A percentile compares a stretch with the other conserved stretches of the same genome.
phyloP scores from a whole-genome alignment of 2,113 vertebrate species.

The Corythornis cristatus region DNA sequence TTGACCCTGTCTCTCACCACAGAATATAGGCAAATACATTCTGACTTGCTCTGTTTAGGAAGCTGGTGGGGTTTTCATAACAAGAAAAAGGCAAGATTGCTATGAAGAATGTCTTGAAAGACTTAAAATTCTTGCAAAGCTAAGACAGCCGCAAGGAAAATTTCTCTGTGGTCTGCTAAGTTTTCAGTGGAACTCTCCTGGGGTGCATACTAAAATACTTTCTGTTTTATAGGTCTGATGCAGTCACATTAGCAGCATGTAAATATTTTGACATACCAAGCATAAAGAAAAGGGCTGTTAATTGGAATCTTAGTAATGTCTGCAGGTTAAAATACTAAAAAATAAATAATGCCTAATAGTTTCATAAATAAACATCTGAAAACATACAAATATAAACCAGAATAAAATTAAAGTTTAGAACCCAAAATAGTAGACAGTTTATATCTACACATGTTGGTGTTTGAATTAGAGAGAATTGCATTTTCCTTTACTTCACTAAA shows the following conservation, averaged over 20 bases:
- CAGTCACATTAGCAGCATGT: neutral
- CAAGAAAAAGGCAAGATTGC: neutral
- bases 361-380: constrained; percentile 3
- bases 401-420: neutral
- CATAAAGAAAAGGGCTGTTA: neutral
- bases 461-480: neutral
- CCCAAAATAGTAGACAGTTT: neutral
- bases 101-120: neutral
- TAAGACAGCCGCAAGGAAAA: neutral
- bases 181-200: neutral
- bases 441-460: neutral
- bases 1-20: neutral
- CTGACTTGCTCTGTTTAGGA: neutral
- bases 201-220: neutral
- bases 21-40: neutral
- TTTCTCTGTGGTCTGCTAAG: neutral
- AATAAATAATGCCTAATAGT: neutral
- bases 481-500: neutral
- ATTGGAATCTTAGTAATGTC: constrained; percentile 1
- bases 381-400: neutral
- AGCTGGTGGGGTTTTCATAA: neutral
- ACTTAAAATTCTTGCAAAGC: neutral
- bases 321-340: neutral
- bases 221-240: neutral
- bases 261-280: neutral